phyloP scores from a whole-genome alignment of 2,888 invertebrate genomes.

The Abscondita cerata region DNA sequence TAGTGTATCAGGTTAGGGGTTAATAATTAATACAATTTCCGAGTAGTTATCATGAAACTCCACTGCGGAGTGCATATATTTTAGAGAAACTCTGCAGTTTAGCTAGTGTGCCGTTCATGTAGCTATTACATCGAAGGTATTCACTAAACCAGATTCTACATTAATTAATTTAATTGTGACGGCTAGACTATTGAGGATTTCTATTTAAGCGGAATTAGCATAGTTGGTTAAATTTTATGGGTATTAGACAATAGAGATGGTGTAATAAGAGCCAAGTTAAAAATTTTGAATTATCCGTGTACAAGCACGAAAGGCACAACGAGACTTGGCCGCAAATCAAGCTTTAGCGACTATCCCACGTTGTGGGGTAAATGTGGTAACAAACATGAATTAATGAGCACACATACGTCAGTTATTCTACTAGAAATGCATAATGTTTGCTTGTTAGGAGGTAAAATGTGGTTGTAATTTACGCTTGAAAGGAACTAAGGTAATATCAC shows the following conservation, averaged over 20 bases:
- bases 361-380: conserved; percentile 36
- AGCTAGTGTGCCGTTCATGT: conserved; percentile 44
- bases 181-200: conserved; percentile 46
- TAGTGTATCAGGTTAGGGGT: conserved; percentile 30
- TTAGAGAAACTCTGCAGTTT: conserved; percentile 39
- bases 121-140: conserved; percentile 43
- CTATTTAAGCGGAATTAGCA: conserved; percentile 38
- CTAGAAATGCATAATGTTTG: conserved; percentile 32
- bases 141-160: conserved; percentile 41
- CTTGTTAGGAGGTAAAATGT: conserved; percentile 36
- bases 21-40: conserved; percentile 46
- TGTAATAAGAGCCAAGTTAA: background rate
- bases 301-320: conserved; percentile 14
- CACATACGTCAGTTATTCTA: conserved; percentile 40
- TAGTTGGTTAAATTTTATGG: conserved; percentile 40
- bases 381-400: conserved; percentile 44
- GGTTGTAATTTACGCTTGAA: conserved; percentile 29
- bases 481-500: conserved; percentile 27
- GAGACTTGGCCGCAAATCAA: conserved; percentile 48
- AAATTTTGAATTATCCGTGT: background rate
- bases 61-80: conserved; percentile 43
- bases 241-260: conserved; percentile 37
- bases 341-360: conserved; percentile 38
- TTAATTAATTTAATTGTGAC: conserved; percentile 46
- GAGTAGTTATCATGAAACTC: conserved; percentile 41